phyloP scores from a whole-genome alignment of 2,797 vertebrate genomes.

The Podarcis siculus region DNA sequence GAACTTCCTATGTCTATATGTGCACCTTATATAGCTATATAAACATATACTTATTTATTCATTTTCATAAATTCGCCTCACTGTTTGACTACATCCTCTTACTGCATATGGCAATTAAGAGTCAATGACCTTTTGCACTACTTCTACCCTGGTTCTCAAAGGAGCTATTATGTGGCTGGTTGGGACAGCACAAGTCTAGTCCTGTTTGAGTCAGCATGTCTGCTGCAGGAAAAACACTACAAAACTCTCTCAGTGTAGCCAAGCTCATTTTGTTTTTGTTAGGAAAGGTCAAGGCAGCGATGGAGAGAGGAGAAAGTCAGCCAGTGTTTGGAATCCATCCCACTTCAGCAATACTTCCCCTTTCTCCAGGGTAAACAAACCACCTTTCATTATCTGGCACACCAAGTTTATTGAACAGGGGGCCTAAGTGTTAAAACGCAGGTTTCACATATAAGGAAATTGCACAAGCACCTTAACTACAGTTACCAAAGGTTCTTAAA shows the following conservation, averaged over 20 bases:
- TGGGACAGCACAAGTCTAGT: conserved; percentile 61
- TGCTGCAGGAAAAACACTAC: conserved; percentile 63
- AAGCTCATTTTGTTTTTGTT: conserved; percentile 65
- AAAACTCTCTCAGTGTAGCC: conserved; percentile 30
- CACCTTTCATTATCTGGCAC: conserved; percentile 41
- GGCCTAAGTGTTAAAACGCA: conserved; percentile 14
- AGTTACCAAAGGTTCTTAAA: conserved; percentile 21
- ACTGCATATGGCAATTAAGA: conserved; percentile 48
- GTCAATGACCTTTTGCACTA: conserved; percentile 66
- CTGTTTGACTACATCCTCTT: conserved; percentile 41
- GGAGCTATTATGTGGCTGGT: conserved; percentile 66
- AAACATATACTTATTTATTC: conserved; percentile 25
- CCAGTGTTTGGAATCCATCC: conserved; percentile 66
- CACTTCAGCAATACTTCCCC: conserved; percentile 62
- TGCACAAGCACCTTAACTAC: conserved; percentile 29
- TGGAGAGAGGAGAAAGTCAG: conserved; percentile 62
- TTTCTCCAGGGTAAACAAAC: conserved; percentile 44
- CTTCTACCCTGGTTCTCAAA: conserved; percentile 67
- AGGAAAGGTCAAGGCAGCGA: conserved; percentile 70
- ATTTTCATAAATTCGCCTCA: conserved; percentile 53
- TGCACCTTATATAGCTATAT: conserved; percentile 38
- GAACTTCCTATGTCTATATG: neutral
- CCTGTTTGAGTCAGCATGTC: conserved; percentile 73
- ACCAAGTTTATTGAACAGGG: conserved; percentile 6
- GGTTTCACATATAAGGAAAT: conserved; percentile 36